These are phyloP conservation scores for Aphidoletes aphidimyza DNA, from an alignment of 2,888 invertebrate genomes.

Conservation along the genomic window DNA sequence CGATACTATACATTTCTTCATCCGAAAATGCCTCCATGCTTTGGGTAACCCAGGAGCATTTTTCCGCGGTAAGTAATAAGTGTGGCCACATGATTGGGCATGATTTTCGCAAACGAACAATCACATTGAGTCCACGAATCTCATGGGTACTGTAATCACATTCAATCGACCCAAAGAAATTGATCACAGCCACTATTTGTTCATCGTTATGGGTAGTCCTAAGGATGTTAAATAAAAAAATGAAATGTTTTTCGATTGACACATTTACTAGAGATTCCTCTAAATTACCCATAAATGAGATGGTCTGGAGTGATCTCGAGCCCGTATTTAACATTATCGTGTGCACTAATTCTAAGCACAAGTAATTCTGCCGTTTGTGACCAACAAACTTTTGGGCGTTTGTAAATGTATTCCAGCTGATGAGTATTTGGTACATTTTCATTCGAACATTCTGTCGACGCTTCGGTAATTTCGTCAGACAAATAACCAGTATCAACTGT, in stretches of 20 bases:
- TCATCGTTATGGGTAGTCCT: conserved; percentile 57
- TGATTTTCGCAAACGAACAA: conserved; percentile 60
- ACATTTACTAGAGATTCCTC: not conserved
- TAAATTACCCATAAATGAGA: conserved; percentile 57
- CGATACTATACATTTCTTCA: not conserved
- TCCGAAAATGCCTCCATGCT: not conserved
- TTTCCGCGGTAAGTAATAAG: not conserved
- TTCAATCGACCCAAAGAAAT: conserved; percentile 60
- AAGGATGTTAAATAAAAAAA: conserved; percentile 55
- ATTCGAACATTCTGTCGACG: not conserved
- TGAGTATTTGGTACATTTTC: not conserved
- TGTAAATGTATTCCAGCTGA: conserved; percentile 56
- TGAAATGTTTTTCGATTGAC: not conserved
- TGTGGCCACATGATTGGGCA: not conserved
- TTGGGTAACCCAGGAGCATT: not conserved
- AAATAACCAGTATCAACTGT: too few relatives aligned
- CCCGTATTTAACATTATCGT: conserved; percentile 60
- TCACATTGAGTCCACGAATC: conserved; percentile 61
- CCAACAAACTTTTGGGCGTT: conserved; percentile 61
- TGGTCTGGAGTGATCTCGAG: conserved; percentile 59
- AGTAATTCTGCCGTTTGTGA: conserved; percentile 61
- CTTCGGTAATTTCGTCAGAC: not conserved
- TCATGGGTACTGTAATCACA: conserved; percentile 60
- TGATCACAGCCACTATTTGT: conserved; percentile 59
- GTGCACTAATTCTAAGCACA: conserved; percentile 60